Conservation (phyloP, 2,797 vertebrate species). For the Myotis findleyi region DNA sequence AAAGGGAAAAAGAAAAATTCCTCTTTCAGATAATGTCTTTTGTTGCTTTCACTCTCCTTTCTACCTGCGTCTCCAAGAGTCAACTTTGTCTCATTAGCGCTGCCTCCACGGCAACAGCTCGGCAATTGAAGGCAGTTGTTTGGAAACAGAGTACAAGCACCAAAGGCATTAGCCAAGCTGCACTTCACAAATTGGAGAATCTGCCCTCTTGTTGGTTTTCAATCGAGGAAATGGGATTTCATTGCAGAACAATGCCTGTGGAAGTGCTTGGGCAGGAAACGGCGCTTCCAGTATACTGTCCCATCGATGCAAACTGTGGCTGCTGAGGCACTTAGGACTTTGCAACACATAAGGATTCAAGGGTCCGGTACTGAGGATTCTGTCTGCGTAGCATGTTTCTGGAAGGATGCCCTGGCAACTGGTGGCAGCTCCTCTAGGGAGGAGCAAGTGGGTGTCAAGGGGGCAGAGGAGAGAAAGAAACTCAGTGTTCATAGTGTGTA, state of each 20-base stretch:
- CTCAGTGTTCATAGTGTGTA: neutral
- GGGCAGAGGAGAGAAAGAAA: neutral
- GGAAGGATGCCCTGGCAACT: neutral
- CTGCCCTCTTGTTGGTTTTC: slow-evolving; percentile 61
- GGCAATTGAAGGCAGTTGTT: neutral
- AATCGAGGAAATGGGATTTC: slow-evolving; percentile 55
- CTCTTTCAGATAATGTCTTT: slow-evolving; percentile 2
- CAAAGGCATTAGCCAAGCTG: neutral
- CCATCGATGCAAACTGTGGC: neutral
- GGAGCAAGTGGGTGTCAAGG: neutral
- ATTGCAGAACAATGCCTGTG: slow-evolving; percentile 57
- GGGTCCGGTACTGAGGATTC: neutral
- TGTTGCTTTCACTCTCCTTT: slow-evolving; percentile 2
- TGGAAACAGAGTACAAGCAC: slow-evolving; percentile 15
- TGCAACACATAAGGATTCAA: neutral
- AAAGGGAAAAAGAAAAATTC: slow-evolving; percentile 20
- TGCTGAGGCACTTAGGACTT: slow-evolving; percentile 9
- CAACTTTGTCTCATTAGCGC: slow-evolving; percentile 33
- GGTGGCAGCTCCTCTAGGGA: neutral
- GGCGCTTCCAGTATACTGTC: neutral
- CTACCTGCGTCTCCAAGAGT: neutral
- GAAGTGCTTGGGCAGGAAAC: slow-evolving; percentile 46
- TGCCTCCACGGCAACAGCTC: neutral
- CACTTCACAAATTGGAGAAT: slow-evolving; percentile 59
- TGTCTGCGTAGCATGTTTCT: neutral